Evolutionary conservation across 2,888 invertebrate species (phyloP), one percentile per base, ranked within the genome.

Genomic region (Dynastes grantii): DNA sequence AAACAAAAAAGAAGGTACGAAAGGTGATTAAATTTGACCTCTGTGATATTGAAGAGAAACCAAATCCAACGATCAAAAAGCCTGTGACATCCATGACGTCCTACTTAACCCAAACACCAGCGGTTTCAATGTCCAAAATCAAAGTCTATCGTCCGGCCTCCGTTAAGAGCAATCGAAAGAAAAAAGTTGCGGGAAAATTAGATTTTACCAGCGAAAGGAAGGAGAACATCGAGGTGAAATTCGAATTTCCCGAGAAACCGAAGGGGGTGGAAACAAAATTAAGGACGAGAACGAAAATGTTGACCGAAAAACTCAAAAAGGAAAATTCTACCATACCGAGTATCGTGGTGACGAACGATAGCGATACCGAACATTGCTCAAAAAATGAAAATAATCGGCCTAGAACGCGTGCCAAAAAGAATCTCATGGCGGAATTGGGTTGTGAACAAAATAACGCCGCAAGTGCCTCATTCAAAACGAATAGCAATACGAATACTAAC

Each of bases 221-320:
- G 22, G 73, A 63, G 45, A 73, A 73, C 2, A 22, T 29, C 8
- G 45, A 61, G 13, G 9, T 40, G 1, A 71, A 58, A n/a, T 29
- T 71, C 16, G 55, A 71, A 32, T 27, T 11, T 2, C 61, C n/a
- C 9, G 9, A 55, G 32, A 53, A 13, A 16, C 16, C 61, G n/a
- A 29, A 51, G 2, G 40, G 40, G 16, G n/a, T 45, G 22, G 68
- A 53, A 68, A 40, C 67, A 1, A 53, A 61, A 63, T 53, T 51
- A 37, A 64, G 22, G 32, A 58, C 67, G n/a, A 76, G 55, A 16
- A 73, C 78, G 16, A 64, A 64, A 37, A 37, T 73, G 51, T 51
- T 78, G 40, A 78, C 78, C 1, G 78, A 78, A 11, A 78, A 64
- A 45, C 22, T 78, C 0, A 78, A 78, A 49, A 78, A 63, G 4